Evolutionary conservation across 2,113 vertebrate species (phyloP).

Genomic region (Oncorhynchus tshawytscha): DNA sequence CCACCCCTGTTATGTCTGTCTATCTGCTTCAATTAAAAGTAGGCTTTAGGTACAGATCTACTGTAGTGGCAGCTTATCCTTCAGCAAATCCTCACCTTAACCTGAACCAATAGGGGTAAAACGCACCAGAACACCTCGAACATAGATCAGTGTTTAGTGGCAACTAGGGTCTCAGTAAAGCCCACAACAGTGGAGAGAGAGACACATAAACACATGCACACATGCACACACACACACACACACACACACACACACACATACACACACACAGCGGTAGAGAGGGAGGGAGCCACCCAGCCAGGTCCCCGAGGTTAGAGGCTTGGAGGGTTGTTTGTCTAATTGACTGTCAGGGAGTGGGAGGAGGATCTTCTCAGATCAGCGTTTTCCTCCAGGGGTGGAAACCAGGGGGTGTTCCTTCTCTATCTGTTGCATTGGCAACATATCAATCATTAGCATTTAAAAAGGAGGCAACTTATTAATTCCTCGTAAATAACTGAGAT

Average conservation of each 20-base stretch:
- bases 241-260: neutral
- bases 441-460: conserved; percentile 54
- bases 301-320: conserved; percentile 48
- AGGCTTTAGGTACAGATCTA: no score
- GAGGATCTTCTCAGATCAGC: conserved; percentile 64
- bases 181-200: neutral
- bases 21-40: no score
- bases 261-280: conserved; percentile 22
- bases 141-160: neutral
- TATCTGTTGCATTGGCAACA: conserved; percentile 56
- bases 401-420: conserved; percentile 36
- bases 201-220: neutral
- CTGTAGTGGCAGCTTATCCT: no score
- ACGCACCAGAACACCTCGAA: no score
- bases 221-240: neutral
- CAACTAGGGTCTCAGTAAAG: neutral
- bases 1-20: neutral
- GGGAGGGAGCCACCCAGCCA: neutral
- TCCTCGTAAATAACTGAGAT: conserved; percentile 26
- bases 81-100: no score
- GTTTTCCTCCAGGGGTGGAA: conserved; percentile 50
- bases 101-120: no score
- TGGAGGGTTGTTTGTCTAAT: conserved; percentile 56
- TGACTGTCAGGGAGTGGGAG: conserved; percentile 56
- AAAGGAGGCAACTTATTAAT: conserved; percentile 17